Percentiles rank a stretch among this genome's conserved stretches.
Conservation (phyloP, 2,113 vertebrate genomes). For the Hippocampus mohnikei region DNA sequence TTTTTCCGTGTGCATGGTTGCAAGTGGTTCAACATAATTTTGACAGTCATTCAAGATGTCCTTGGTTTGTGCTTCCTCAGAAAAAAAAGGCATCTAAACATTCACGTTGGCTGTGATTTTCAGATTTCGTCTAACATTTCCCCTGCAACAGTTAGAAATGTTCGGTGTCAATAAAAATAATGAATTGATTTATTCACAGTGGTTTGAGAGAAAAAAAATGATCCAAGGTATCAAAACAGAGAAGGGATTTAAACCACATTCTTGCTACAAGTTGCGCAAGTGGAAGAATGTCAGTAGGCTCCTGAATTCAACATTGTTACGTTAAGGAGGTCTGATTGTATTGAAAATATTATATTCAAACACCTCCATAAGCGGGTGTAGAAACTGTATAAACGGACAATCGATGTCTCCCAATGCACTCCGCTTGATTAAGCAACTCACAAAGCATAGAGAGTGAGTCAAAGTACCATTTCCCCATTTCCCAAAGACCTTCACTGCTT, state of each 20-base stretch:
- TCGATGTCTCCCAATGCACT: slow-evolving; percentile 22
- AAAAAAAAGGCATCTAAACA: neutral
- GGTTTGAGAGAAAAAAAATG: neutral
- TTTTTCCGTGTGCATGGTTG: neutral
- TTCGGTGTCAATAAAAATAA: slow-evolving; percentile 3
- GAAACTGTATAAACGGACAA: slow-evolving; percentile 30
- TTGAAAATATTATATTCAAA: slow-evolving; percentile 27
- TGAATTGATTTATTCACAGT: slow-evolving; percentile 2
- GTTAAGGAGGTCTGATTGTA: neutral
- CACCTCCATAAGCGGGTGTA: slow-evolving; percentile 15
- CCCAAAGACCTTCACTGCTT: slow-evolving; percentile 21
- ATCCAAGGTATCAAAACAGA: neutral
- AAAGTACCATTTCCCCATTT: slow-evolving; percentile 22
- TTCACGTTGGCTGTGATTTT: neutral
- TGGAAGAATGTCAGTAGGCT: slow-evolving; percentile 25
- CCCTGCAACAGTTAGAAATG: neutral
- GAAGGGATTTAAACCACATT: neutral
- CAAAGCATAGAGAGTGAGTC: slow-evolving; percentile 11
- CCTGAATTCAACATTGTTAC: slow-evolving; percentile 30
- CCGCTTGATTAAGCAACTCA: slow-evolving; percentile 22
- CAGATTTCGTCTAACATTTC: neutral
- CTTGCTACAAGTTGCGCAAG: slow-evolving; percentile 10
- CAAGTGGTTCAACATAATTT: neutral
- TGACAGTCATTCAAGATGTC: slow-evolving; percentile 2
- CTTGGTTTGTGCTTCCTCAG: neutral